A percentile compares a stretch with the other conserved stretches of the same genome.
Conservation (phyloP, 2,797 vertebrate species). For the Tamandua tetradactyla region DNA sequence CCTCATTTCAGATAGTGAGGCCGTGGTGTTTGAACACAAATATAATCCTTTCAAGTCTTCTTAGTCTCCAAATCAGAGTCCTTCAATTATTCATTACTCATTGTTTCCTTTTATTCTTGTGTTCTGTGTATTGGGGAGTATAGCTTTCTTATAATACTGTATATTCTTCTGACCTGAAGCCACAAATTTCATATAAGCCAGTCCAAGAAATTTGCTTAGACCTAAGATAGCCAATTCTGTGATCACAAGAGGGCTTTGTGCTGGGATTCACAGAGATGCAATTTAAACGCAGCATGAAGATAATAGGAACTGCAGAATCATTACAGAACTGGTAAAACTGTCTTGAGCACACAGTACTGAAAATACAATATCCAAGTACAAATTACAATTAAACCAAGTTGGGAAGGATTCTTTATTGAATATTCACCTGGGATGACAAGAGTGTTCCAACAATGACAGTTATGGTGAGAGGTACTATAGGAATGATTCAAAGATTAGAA, state of each 20-base stretch:
- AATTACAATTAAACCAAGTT: constrained; percentile 72
- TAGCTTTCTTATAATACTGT: background rate
- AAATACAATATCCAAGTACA: constrained; percentile 56
- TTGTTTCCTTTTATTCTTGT: background rate
- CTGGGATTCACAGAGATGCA: background rate
- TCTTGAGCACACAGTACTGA: constrained; percentile 64
- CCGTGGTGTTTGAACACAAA: background rate
- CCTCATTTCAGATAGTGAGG: background rate
- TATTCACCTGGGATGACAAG: constrained; percentile 65
- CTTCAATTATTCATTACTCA: background rate
- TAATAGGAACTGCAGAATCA: background rate
- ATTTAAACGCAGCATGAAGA: background rate
- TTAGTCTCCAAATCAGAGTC: background rate
- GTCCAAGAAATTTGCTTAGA: background rate
- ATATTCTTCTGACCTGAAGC: background rate
- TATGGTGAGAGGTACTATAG: background rate
- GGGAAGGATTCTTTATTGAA: constrained; percentile 49
- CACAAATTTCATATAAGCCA: background rate
- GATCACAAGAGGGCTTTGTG: background rate
- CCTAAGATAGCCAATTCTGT: background rate
- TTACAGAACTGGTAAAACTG: background rate
- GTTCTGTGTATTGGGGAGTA: background rate
- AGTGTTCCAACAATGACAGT: background rate
- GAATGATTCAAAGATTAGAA: background rate
- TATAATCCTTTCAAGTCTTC: background rate